Evolutionary conservation across 2,888 invertebrate species (phyloP).

Genomic region (Cheilosia soror): DNA sequence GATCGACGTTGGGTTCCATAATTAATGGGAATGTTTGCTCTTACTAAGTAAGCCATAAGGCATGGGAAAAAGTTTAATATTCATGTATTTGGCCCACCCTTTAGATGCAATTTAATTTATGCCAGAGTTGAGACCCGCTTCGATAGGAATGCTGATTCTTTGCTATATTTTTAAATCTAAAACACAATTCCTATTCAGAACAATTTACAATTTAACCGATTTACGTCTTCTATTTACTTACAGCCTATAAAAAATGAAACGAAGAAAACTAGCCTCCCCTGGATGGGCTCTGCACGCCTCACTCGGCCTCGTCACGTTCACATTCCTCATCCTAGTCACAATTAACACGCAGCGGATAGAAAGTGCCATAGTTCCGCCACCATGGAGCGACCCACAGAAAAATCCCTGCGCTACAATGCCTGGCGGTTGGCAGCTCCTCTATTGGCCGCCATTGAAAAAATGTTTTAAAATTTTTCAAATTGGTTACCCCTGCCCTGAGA

Average conservation of each 20-base stretch:
- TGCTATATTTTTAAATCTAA: too few relatives aligned
- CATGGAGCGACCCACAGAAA: constrained; percentile 92
- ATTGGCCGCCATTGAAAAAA: constrained; percentile 92
- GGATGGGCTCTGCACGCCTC: constrained; percentile 79
- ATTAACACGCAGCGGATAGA: constrained; percentile 70
- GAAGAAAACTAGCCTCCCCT: constrained; percentile 79
- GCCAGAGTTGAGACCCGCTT: too few relatives aligned
- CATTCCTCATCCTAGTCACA: constrained; percentile 41
- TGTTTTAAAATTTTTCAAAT: constrained; percentile 95
- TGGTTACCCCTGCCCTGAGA: constrained; percentile 92
- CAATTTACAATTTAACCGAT: too few relatives aligned
- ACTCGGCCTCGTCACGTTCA: constrained; percentile 76
- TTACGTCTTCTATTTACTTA: not conserved
- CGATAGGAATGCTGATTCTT: too few relatives aligned
- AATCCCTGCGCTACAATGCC: constrained; percentile 93
- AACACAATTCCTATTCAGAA: too few relatives aligned
- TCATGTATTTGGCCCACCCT: too few relatives aligned
- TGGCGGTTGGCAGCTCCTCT: constrained; percentile 93
- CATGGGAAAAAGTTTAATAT: too few relatives aligned
- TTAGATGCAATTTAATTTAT: too few relatives aligned
- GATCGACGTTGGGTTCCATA: too few relatives aligned
- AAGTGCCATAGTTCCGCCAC: constrained; percentile 89
- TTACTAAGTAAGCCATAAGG: too few relatives aligned
- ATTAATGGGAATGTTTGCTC: too few relatives aligned
- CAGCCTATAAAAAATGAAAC: constrained; percentile 76